These are phyloP conservation scores for Bujurquina vittata DNA, from an alignment of 2,113 vertebrate genomes.

Conservation along the genomic window DNA sequence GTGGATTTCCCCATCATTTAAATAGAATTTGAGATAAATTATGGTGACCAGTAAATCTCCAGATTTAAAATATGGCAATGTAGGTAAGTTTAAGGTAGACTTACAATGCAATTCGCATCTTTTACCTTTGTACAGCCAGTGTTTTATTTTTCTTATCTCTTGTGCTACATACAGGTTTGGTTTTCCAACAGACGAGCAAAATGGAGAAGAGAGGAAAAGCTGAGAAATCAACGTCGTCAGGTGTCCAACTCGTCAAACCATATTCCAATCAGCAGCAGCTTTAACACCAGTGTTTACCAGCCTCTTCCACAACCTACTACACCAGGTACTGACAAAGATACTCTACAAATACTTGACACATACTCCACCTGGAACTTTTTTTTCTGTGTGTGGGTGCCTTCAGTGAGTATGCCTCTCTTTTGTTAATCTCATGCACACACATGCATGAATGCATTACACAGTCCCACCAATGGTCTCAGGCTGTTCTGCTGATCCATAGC, in stretches of 20 bases:
- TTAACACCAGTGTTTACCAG: slow-evolving; percentile 95
- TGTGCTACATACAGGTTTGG: slow-evolving; percentile 87
- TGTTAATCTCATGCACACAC: neutral
- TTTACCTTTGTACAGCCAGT: neutral
- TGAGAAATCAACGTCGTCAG: slow-evolving; percentile 95
- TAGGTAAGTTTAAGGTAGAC: neutral
- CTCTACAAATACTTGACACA: neutral
- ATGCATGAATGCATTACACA: neutral
- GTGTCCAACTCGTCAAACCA: slow-evolving; percentile 94
- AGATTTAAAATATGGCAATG: neutral
- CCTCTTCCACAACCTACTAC: slow-evolving; percentile 93
- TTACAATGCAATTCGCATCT: neutral
- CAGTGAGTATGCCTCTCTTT: neutral
- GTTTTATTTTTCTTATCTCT: neutral
- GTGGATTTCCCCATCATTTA: neutral
- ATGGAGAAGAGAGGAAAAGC: slow-evolving; percentile 98
- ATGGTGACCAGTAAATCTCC: neutral
- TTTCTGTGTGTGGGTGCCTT: neutral
- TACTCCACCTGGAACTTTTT: neutral
- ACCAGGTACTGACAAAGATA: slow-evolving; percentile 80
- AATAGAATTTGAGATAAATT: neutral
- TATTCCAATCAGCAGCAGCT: slow-evolving; percentile 98
- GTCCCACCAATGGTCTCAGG: neutral
- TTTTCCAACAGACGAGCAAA: slow-evolving; percentile 99
- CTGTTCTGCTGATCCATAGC: neutral